Percentiles rank a stretch among this genome's conserved stretches.
Evolutionary conservation across 2,797 vertebrate species (phyloP).

Genomic region (Coregonus suidteri): DNA sequence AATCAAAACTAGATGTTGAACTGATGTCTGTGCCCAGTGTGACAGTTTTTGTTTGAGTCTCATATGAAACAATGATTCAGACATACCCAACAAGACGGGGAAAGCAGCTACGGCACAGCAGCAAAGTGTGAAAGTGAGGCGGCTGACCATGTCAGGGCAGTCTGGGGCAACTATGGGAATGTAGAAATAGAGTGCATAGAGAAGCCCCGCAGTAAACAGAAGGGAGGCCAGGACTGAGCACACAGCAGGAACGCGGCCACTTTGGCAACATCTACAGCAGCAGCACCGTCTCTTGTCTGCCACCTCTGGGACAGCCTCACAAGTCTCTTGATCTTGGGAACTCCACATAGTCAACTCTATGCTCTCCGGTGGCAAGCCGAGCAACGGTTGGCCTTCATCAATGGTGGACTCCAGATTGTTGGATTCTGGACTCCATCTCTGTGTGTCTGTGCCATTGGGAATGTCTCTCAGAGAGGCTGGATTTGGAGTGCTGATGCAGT

Average conservation of each 20-base stretch:
- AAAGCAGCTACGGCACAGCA: constrained; percentile 70
- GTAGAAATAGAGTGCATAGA: constrained; percentile 74
- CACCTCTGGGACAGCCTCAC: constrained; percentile 27
- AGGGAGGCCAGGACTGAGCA: constrained; percentile 69
- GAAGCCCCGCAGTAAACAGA: constrained; percentile 65
- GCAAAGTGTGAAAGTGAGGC: constrained; percentile 70
- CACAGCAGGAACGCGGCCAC: constrained; percentile 61
- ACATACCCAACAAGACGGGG: constrained; percentile 73
- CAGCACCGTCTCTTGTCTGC: constrained; percentile 40
- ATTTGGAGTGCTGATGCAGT: constrained; percentile 49
- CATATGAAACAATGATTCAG: not conserved
- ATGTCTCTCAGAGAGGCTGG: constrained; percentile 52
- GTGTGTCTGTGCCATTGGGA: constrained; percentile 57
- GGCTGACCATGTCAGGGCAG: constrained; percentile 63
- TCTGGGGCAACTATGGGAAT: constrained; percentile 68
- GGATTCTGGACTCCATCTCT: constrained; percentile 63
- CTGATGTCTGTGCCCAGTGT: not conserved
- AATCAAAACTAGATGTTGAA: too few species aligned
- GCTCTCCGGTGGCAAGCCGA: constrained; percentile 57
- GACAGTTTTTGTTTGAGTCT: not conserved
- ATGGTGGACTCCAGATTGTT: constrained; percentile 55
- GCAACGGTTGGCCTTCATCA: constrained; percentile 68
- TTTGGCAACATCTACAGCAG: constrained; percentile 63
- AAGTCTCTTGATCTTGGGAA: constrained; percentile 41
- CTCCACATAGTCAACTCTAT: constrained; percentile 70